Conservation (phyloP, 2,113 vertebrate genomes). For the Marmota monax region DNA sequence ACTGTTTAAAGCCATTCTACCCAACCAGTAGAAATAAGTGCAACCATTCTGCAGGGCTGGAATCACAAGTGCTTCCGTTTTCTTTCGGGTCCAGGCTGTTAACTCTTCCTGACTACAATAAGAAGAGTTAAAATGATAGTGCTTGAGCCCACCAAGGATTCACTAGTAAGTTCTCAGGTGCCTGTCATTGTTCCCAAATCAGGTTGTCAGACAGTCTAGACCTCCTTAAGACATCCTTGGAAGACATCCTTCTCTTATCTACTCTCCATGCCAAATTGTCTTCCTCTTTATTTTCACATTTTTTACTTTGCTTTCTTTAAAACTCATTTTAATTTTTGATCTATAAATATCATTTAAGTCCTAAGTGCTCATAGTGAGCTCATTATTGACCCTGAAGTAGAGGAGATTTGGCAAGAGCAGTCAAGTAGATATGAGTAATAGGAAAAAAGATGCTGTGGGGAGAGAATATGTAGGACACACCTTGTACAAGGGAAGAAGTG, state of each 20-base stretch:
- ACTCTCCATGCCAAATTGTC: neutral
- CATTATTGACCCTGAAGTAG: neutral
- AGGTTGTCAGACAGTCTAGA: neutral
- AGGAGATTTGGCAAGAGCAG: neutral
- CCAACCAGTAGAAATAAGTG: neutral
- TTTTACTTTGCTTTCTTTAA: conserved; percentile 12
- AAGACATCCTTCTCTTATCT: neutral
- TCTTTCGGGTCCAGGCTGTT: neutral
- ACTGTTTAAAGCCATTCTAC: neutral
- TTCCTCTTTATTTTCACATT: neutral
- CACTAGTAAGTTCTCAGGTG: neutral
- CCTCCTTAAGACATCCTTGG: neutral
- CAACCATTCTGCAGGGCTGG: neutral
- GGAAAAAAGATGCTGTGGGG: neutral
- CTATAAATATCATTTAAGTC: neutral
- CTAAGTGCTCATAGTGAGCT: neutral
- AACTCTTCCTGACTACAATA: neutral
- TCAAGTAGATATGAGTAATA: neutral
- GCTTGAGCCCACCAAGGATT: neutral
- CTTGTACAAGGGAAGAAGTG: neutral
- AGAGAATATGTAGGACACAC: neutral
- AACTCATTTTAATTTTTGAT: neutral
- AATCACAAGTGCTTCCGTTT: neutral
- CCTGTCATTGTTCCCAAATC: neutral
- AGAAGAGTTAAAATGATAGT: neutral